These are phyloP conservation scores for Tragulus kanchil DNA, from an alignment of 2,113 vertebrate genomes.

Conservation along the genomic window DNA sequence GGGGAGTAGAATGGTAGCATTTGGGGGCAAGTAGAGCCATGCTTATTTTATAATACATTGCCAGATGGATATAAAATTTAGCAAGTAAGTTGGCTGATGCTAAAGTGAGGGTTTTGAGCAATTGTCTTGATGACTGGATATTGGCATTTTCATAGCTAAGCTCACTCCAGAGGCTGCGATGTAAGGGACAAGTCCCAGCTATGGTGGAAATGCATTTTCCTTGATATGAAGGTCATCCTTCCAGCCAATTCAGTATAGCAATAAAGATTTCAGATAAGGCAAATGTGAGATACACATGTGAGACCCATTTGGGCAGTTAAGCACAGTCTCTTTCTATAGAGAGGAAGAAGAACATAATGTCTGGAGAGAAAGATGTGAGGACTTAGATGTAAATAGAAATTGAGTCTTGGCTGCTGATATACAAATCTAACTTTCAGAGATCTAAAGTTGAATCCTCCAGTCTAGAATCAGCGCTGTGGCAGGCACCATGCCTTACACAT, in stretches of 20 bases:
- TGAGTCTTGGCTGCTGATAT: background rate
- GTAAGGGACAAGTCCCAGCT: background rate
- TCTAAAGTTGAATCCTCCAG: background rate
- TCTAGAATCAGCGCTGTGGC: background rate
- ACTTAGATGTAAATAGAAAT: background rate
- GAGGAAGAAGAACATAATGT: background rate
- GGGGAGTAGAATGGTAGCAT: constrained; percentile 8
- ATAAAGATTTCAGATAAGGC: background rate
- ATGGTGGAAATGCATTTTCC: constrained; percentile 25
- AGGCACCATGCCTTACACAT: background rate
- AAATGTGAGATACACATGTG: accelerated
- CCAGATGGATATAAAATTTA: constrained; percentile 80
- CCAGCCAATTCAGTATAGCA: background rate
- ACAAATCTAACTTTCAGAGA: background rate
- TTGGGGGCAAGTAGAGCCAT: constrained; percentile 66
- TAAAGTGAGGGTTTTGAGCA: constrained; percentile 77
- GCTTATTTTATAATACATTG: constrained; percentile 71
- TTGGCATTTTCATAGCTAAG: constrained; percentile 57
- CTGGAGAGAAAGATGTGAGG: background rate
- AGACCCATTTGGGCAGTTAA: background rate
- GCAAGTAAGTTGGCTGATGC: constrained; percentile 35
- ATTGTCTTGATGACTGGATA: constrained; percentile 73
- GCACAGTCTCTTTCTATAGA: background rate
- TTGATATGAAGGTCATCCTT: background rate
- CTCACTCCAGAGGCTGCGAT: constrained; percentile 57